Evolutionary conservation across 2,888 invertebrate species (phyloP), one percentile per base, ranked within the genome.

Genomic region (Octodonta nipae): DNA sequence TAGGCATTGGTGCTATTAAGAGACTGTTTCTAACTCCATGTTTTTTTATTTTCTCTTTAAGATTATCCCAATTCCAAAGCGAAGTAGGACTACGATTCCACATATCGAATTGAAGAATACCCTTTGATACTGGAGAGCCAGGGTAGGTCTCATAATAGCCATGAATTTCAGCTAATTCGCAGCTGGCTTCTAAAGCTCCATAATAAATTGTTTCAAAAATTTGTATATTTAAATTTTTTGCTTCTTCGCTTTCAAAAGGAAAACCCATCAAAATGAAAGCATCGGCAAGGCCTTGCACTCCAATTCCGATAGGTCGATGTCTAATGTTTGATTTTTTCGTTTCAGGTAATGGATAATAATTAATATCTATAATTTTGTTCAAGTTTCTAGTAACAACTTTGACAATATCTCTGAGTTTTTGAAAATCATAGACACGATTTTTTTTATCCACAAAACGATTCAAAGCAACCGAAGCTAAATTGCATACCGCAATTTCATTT

Each of bases 161-260:
- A 27, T 71, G 52, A 50, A 74, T 71, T 55, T 84, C 75, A 2
- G 96, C 91, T 35, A 96, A 63, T 60, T 96, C 93, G 62, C 88
- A 91, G 57, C 92, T 93, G 0, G 92, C 85, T 61, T 95, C 93
- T 37, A 98, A 63, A 0, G 96, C 91, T n/a, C 85, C 91, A 63
- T 83, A 92, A 59, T 98, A 98, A 43, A 98, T 78, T 0, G 95
- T 95, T 68, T 98, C 96, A 61, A 98, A 98, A 46, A 99, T 93
- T 56, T 92, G 83, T 46, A 78, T 81, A 62, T 99, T 98, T 13
- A 98, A 65, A 46, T 78, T 66, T 36, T 75, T 70, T 0, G 96
- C 92, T 52, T 83, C 73, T 31, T 78, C 73, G 52, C 88, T 86
- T 54, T 93, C 95, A 58, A 91, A 96, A 1, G 96, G 87, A 58